Evolutionary conservation across 2,113 vertebrate genomes (phyloP).

Genomic region (Maccullochella peelii): DNA sequence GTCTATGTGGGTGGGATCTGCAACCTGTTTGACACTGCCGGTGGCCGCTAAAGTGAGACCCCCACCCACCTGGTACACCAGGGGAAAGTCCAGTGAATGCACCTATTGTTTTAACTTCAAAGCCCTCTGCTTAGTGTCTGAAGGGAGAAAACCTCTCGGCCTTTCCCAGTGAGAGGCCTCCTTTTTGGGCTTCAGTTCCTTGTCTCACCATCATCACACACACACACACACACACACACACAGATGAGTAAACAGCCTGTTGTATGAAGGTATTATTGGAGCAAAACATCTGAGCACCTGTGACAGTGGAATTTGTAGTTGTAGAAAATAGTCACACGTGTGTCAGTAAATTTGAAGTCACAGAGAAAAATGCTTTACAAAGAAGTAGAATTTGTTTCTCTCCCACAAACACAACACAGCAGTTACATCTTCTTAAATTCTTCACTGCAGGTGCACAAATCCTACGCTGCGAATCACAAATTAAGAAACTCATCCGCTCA

Average conservation of each 20-base stretch:
- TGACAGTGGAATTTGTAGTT: too few relatives aligned
- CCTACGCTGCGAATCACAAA: too few relatives aligned
- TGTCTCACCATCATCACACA: conserved; percentile 2
- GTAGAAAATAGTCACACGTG: too few relatives aligned
- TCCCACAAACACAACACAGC: too few relatives aligned
- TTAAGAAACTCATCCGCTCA: too few relatives aligned
- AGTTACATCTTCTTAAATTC: too few relatives aligned
- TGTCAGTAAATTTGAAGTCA: too few relatives aligned
- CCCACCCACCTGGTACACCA: conserved; percentile 63
- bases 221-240: conserved; percentile 41
- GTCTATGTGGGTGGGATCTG: conserved; percentile 65
- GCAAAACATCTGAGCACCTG: too few relatives aligned
- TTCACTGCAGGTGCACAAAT: too few relatives aligned
- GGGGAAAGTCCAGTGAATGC: conserved; percentile 39
- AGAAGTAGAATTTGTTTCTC: too few relatives aligned
- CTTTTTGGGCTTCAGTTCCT: conserved; percentile 35
- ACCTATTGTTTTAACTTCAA: conserved; percentile 72
- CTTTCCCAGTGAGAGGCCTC: conserved; percentile 53
- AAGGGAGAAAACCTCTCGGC: conserved; percentile 44
- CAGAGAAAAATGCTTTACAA: too few relatives aligned
- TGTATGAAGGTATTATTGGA: too few relatives aligned
- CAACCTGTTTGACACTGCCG: conserved; percentile 48
- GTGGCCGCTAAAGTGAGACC: conserved; percentile 50
- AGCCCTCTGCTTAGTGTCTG: conserved; percentile 42
- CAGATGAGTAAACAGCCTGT: conserved; percentile 61